A percentile compares a stretch with the other conserved stretches of the same genome.
Conservation (phyloP, 2,797 vertebrate genomes). For the Psittacula derbiana region DNA sequence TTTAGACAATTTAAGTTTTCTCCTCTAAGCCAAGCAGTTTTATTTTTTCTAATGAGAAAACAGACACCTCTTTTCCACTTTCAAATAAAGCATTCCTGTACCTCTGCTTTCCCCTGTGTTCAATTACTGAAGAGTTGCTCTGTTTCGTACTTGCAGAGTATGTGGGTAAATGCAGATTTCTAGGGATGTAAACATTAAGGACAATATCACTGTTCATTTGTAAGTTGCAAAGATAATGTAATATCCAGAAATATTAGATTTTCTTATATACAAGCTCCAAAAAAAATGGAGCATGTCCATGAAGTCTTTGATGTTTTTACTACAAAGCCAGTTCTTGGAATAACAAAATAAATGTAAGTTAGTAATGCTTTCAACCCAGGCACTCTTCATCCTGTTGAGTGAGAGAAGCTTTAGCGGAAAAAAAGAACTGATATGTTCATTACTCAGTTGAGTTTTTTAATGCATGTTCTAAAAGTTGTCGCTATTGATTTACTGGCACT, state of each 20-base stretch:
- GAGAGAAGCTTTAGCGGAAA: background rate
- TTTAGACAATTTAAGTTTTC: background rate
- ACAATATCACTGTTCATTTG: background rate
- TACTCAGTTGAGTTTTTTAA: background rate
- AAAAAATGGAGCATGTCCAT: conserved; percentile 22
- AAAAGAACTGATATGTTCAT: background rate
- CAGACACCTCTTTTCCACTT: background rate
- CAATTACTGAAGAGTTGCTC: background rate
- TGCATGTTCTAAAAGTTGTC: background rate
- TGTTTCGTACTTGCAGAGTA: background rate
- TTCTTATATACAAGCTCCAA: background rate
- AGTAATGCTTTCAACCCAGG: conserved; percentile 22
- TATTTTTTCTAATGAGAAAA: background rate
- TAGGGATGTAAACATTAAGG: background rate
- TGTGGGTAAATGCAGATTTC: background rate
- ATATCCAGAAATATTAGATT: background rate
- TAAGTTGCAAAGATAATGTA: background rate
- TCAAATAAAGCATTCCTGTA: background rate
- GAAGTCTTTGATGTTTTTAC: conserved; percentile 47
- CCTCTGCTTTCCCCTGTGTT: background rate
- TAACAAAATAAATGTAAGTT: conserved; percentile 29
- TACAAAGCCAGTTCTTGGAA: background rate
- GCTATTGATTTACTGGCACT: background rate
- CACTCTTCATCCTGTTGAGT: background rate
- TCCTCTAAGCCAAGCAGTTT: background rate